Conservation (phyloP, 2,888 invertebrate genomes). For the Dione vanillae region DNA sequence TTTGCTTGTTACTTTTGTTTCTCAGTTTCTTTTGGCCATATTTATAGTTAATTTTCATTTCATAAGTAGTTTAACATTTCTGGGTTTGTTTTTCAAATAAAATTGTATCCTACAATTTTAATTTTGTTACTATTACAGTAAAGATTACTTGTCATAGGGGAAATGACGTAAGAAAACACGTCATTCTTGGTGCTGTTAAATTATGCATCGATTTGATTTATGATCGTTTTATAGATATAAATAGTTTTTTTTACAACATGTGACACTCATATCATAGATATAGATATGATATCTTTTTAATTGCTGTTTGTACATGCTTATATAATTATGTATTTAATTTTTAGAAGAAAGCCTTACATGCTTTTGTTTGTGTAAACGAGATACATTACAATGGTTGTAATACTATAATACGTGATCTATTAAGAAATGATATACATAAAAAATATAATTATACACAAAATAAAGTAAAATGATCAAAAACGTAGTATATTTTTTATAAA, state of each 20-base stretch:
- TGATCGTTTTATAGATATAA: neutral
- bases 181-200: slow-evolving; percentile 61
- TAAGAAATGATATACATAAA: no score
- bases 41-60: neutral
- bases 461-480: no score
- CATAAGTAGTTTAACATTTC: neutral
- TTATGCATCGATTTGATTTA: slow-evolving; percentile 37
- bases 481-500: no score
- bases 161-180: slow-evolving; percentile 58
- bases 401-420: no score
- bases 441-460: no score
- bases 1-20: no score
- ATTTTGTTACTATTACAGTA: neutral
- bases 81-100: neutral
- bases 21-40: neutral
- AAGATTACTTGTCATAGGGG: slow-evolving; percentile 58
- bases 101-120: neutral
- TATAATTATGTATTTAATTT: no score
- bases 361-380: no score
- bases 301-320: no score
- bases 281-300: no score
- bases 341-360: no score
- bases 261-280: neutral
- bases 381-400: no score
- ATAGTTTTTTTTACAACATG: neutral